Conservation (phyloP, 2,888 invertebrate species). For the Pseudococcus viburni region DNA sequence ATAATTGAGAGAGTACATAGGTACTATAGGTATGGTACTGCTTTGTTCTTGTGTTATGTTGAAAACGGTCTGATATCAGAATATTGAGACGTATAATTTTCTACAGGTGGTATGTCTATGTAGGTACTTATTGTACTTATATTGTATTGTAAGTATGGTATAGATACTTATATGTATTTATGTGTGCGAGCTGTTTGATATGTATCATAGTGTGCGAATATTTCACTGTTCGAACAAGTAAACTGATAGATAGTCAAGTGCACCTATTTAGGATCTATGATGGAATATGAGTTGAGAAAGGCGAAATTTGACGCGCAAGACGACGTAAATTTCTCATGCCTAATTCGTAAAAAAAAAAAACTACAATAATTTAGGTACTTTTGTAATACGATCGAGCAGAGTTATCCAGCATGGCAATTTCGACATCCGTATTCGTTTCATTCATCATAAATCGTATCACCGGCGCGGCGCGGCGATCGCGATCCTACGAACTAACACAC, state of each 20-base stretch:
- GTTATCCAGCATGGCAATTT: slow-evolving; percentile 1
- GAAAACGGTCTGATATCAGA: too few relatives aligned
- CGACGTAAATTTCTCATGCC: neutral
- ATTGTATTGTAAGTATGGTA: too few relatives aligned
- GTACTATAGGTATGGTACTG: too few relatives aligned
- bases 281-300: too few relatives aligned
- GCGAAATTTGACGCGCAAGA: neutral
- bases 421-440: neutral
- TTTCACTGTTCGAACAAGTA: neutral
- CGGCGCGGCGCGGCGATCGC: neutral
- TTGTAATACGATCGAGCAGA: neutral
- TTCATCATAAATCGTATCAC: neutral
- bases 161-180: neutral
- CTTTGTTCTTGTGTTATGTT: too few relatives aligned
- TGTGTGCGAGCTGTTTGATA: slow-evolving; percentile 20
- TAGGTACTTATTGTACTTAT: too few relatives aligned
- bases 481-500: neutral
- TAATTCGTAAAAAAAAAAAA: neutral
- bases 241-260: neutral
- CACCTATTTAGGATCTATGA: too few relatives aligned
- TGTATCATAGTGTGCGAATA: neutral
- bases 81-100: too few relatives aligned
- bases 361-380: neutral
- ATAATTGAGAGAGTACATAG: too few relatives aligned
- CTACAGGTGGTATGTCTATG: too few relatives aligned